Percentiles rank a stretch among this genome's conserved stretches.
Evolutionary conservation across 2,888 invertebrate species (phyloP).

Genomic region (Brachylomia viminalis): DNA sequence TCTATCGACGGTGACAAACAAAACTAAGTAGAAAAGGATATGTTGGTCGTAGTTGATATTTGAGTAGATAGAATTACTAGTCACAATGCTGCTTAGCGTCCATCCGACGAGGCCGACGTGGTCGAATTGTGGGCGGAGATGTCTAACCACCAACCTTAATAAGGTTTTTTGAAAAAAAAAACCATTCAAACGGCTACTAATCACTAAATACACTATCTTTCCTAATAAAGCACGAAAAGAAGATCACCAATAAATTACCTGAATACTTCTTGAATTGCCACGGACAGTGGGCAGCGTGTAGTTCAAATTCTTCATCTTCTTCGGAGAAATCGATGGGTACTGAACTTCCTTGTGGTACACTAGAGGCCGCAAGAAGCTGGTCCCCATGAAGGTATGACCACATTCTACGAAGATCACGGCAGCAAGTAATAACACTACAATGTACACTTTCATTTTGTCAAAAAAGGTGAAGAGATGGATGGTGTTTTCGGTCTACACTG

Average conservation of each 20-base stretch:
- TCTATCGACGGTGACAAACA: background rate
- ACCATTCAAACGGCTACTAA: background rate
- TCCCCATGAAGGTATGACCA: no score
- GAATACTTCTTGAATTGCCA: constrained; percentile 68
- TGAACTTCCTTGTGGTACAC: constrained; percentile 70
- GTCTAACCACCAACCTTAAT: background rate
- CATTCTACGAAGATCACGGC: constrained; percentile 72
- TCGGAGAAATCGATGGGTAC: constrained; percentile 71
- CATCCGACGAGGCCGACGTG: background rate
- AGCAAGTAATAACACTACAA: constrained; percentile 65
- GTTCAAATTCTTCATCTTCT: constrained; percentile 76
- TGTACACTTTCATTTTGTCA: constrained; percentile 69
- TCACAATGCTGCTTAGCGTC: no score
- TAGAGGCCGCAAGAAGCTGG: constrained; percentile 72
- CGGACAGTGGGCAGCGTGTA: constrained; percentile 68
- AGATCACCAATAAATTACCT: constrained; percentile 53
- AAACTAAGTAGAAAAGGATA: background rate
- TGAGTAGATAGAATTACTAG: no score
- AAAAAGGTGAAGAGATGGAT: background rate
- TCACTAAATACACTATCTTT: background rate
- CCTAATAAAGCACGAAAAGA: no score
- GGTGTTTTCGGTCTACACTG: background rate
- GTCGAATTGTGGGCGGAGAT: background rate
- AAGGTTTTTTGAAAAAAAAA: background rate
- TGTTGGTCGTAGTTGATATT: background rate